Base-by-base conservation (phyloP, 2,113 vertebrate genomes). In the Psittacula cyanocephala region DNA sequence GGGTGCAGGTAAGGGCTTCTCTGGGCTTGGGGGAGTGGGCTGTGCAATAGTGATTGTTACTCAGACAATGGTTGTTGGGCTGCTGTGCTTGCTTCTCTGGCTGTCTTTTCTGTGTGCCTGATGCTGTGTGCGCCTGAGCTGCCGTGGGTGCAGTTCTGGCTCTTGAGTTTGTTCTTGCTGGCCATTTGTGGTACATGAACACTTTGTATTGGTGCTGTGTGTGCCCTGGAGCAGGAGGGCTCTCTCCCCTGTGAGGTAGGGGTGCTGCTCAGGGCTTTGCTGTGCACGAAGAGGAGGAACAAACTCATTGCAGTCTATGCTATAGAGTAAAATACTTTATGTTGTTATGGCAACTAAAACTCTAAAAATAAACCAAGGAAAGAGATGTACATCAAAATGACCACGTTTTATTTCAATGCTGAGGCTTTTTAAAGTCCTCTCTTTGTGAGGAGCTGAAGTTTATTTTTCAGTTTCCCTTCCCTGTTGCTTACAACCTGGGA, bases 341-440 rank as follows among this genome's bases (percentile, higher is more conserved):
- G 97, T 97, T 46, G 93, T 95, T 96, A 97, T 94, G 91, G 96
- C 53, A 96, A 98, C 97, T 52, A 47, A 88, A 77, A 15, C 3
- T 79, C 88, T 96, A 95, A 96, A 97, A 96, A 96, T 89, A 97
- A 94, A 31, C 27, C 24, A 33, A 72, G 85, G 39, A 67, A 86
- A 87, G 55, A 29, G 57, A 53, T 65, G 60, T 77, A 64, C 37
- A 43, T 74, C 55, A 91, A 93, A 97, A 89, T 97, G 95, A 94
- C 97, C 92, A 29, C 1, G 0, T 19, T 89, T 83, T 88, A 65
- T 86, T 60, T 91, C 82, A 53, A 29, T 89, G 89, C 55, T 9
- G n/a, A 33, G 43, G 49, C 8, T 5, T 37, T 68, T 83, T 18
- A 17, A 28, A 67, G 41, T 16, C 4, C 4, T 64, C 59, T 20